Evolutionary conservation across 2,888 invertebrate species (phyloP), one percentile per base, ranked within the genome.

Genomic region (Melangyna quadrimaculata): DNA sequence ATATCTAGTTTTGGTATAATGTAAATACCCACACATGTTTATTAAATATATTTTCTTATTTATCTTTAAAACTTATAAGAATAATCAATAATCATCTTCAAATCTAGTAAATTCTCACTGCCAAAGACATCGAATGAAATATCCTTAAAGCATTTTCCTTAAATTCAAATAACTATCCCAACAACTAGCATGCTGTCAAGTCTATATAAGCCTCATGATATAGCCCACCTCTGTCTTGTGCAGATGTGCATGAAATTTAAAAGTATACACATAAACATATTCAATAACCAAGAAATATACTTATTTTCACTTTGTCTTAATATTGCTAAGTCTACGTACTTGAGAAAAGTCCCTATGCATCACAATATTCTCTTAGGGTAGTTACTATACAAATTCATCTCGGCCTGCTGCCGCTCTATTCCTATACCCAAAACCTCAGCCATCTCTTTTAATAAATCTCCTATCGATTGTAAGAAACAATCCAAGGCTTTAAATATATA

Each of bases 201-300:
- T 45, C 59, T 37, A 29, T 37, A 29, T 43, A 67, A 61, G 24
- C 55, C 71, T 29, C 35, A 37, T n/a, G n/a, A n/a, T 22, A 35
- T 32, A 70, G 55, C 55, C 35, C 78, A 71, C 61, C 75, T 37
- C 43, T 59, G 43, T 80, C 63, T 22, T 48, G 37, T 61, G 71
- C 57, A 72, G 71, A 40, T 75, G 71, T 57, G 53, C 72, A 84
- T 80, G 77, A 80, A 77, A 86, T 73, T 77, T 69, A 63, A 84
- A 84, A 72, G 63, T 55, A 69, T 48, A 22, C 6, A 24, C 24
- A 53, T 6, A 55, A 65, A 51, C 53, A 86, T 57, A 73, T 81
- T 77, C 63, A 81, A 70, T 81, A 81, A 81, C 77, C 69, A 69
- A 77, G 37, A 79, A 86, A 77, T n/a, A 77, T 80, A 59, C 73